A percentile compares a stretch with the other conserved stretches of the same genome.
Conservation (phyloP, 2,797 vertebrate genomes). For the Adrianichthys oophorus region DNA sequence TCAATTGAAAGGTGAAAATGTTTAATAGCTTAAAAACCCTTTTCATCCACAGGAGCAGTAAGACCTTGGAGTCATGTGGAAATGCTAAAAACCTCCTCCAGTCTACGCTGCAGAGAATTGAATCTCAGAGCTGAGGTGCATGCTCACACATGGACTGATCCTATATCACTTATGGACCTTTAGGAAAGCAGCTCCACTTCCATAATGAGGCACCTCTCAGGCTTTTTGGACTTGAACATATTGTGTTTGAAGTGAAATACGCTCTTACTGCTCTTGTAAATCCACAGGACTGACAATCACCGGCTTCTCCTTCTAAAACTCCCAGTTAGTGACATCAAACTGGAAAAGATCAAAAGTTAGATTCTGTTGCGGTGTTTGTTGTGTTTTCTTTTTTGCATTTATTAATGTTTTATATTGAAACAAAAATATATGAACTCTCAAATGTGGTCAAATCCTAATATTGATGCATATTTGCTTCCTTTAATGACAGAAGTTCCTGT, state of each 20-base stretch:
- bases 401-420: constrained; percentile 34
- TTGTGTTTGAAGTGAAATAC: constrained; percentile 9
- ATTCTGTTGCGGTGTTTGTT: constrained; percentile 14
- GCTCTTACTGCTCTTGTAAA: constrained; percentile 1
- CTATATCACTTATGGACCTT: constrained; percentile 31
- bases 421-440: constrained; percentile 16
- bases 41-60: constrained; percentile 79
- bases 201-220: too few species aligned
- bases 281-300: constrained; percentile 20
- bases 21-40: neutral
- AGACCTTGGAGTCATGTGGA: constrained; percentile 84
- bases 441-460: constrained; percentile 31
- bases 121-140: constrained; percentile 67
- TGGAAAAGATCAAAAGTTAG: constrained; percentile 3
- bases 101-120: constrained; percentile 79
- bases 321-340: neutral
- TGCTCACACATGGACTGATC: constrained; percentile 25
- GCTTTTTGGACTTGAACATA: constrained; percentile 14
- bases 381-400: constrained; percentile 32
- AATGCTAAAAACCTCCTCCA: constrained; percentile 85
- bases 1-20: neutral
- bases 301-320: neutral
- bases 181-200: constrained; percentile 17
- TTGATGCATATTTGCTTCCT: constrained; percentile 20
- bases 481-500: constrained; percentile 3